These are phyloP conservation scores for Drosophila aff. DNA, from an alignment of 1,140 invertebrate species.

Conservation along the genomic window DNA sequence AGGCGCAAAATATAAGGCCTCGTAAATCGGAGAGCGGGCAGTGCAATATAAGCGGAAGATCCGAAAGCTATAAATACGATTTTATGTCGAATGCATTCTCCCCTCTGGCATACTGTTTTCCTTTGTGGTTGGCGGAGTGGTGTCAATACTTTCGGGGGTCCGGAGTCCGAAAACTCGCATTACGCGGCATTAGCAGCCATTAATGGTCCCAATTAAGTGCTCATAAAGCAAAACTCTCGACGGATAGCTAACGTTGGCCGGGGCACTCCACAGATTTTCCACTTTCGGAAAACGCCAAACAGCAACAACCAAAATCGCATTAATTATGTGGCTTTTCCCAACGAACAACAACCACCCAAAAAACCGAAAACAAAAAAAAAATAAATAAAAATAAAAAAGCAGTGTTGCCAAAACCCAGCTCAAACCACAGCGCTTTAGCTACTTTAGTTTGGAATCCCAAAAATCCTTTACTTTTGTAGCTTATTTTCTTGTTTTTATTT, in stretches of 20 bases:
- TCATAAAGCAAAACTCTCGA: constrained; percentile 62
- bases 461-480: constrained; percentile 26
- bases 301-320: constrained; percentile 64
- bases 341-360: constrained; percentile 5
- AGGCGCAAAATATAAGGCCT: constrained; percentile 40
- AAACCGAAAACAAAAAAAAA: not conserved
- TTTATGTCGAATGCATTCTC: constrained; percentile 48
- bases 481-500: constrained; percentile 14
- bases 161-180: constrained; percentile 18
- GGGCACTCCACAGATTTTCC: constrained; percentile 26
- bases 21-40: constrained; percentile 48
- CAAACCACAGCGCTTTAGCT: constrained; percentile 30
- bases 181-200: constrained; percentile 62
- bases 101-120: constrained; percentile 16
- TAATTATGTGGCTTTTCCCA: constrained; percentile 68
- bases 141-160: constrained; percentile 48
- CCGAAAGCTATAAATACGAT: constrained; percentile 52
- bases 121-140: constrained; percentile 20
- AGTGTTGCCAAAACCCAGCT: constrained; percentile 29
- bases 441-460: constrained; percentile 12
- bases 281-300: constrained; percentile 10
- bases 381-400: not conserved
- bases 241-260: constrained; percentile 13
- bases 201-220: constrained; percentile 75
- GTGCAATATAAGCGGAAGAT: constrained; percentile 36